Percentiles rank a stretch among this genome's conserved stretches.
Evolutionary conservation across 2,888 invertebrate species (phyloP).

Genomic region (Acleris literana): DNA sequence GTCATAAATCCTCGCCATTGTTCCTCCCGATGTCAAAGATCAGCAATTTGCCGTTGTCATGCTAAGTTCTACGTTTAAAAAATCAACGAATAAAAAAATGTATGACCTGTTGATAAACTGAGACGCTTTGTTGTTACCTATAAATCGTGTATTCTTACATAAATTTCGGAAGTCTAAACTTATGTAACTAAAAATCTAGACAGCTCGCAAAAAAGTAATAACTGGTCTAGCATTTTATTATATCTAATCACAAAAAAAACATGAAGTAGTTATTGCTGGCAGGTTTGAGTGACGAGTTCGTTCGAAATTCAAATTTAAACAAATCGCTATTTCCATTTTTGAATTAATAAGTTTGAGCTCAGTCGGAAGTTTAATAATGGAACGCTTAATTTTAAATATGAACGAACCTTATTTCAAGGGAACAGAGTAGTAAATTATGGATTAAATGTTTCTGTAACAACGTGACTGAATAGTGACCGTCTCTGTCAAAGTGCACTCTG

Average conservation of each 20-base stretch:
- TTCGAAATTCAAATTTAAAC: slow-evolving; percentile 32
- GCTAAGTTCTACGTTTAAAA: slow-evolving; percentile 47
- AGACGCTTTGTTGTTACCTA: slow-evolving; percentile 4
- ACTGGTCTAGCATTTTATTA: slow-evolving; percentile 3
- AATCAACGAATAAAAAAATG: neutral
- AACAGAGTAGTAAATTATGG: no score
- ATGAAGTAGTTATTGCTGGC: slow-evolving; percentile 8
- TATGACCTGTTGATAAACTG: slow-evolving; percentile 1
- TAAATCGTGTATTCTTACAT: slow-evolving; percentile 4
- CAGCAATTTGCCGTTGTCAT: slow-evolving; percentile 79
- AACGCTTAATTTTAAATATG: no score
- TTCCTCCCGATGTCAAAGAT: slow-evolving; percentile 79
- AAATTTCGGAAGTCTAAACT: neutral
- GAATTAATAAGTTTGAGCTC: slow-evolving; percentile 8
- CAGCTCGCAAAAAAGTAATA: slow-evolving; percentile 21
- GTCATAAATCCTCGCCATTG: slow-evolving; percentile 70
- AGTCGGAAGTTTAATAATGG: no score
- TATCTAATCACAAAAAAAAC: slow-evolving; percentile 25
- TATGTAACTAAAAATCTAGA: neutral
- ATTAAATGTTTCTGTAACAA: no score
- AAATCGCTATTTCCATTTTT: slow-evolving; percentile 28
- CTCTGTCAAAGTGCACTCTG: slow-evolving; percentile 34
- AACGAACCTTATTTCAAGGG: no score
- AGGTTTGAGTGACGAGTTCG: slow-evolving; percentile 11
- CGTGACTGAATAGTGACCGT: slow-evolving; percentile 22